Evolutionary conservation across 2,888 invertebrate species (phyloP).

Genomic region (Scotopteryx bipunctaria): DNA sequence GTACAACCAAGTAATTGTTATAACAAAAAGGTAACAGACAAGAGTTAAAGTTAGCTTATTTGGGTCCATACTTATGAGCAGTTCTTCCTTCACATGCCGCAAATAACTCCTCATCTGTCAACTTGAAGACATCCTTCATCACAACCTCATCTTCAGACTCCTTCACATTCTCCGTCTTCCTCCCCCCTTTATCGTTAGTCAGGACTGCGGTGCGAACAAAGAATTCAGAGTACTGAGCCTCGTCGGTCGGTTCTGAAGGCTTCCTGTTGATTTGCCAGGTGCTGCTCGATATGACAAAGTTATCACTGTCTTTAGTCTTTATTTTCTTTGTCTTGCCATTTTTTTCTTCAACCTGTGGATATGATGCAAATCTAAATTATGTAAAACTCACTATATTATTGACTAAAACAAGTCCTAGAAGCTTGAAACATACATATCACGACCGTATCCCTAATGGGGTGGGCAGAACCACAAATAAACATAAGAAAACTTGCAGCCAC

Average conservation of each 20-base stretch:
- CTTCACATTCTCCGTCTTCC: constrained; percentile 53
- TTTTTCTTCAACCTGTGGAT: constrained; percentile 62
- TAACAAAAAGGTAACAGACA: too few relatives aligned
- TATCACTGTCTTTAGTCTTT: constrained; percentile 57
- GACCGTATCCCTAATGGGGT: too few relatives aligned
- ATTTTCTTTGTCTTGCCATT: constrained; percentile 73
- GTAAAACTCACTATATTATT: too few relatives aligned
- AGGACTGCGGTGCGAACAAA: constrained; percentile 69
- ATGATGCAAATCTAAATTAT: not conserved
- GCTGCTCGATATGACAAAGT: constrained; percentile 69
- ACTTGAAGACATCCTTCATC: constrained; percentile 54
- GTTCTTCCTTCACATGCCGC: constrained; percentile 91
- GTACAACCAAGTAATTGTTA: too few relatives aligned
- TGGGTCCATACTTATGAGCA: constrained; percentile 90
- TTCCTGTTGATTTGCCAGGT: constrained; percentile 67
- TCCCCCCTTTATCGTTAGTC: constrained; percentile 52
- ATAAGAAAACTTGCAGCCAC: too few relatives aligned
- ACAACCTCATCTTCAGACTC: constrained; percentile 54
- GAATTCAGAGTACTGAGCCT: constrained; percentile 61
- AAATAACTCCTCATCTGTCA: constrained; percentile 92
- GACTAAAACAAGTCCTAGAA: too few relatives aligned
- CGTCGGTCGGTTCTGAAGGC: constrained; percentile 38
- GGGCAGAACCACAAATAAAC: too few relatives aligned
- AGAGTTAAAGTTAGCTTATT: too few relatives aligned
- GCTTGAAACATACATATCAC: too few relatives aligned